Percentiles rank a stretch among this genome's conserved stretches.
Conservation (phyloP, 2,113 vertebrate genomes). For the Coracopsis vasa region DNA sequence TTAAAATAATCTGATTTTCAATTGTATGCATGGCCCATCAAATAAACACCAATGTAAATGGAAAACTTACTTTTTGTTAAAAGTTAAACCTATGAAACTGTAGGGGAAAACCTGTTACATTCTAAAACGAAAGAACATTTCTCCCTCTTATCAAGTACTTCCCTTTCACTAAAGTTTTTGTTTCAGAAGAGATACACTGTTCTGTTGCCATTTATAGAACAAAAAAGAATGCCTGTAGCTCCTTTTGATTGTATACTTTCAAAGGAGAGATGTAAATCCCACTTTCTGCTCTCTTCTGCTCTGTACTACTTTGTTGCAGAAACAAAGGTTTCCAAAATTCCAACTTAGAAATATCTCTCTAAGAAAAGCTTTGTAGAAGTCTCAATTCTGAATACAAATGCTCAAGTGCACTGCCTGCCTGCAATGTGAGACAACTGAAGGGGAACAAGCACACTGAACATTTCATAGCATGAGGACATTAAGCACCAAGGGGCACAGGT, state of each 20-base stretch:
- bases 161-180: background rate
- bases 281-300: background rate
- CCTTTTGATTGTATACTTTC: background rate
- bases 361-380: background rate
- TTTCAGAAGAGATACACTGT: background rate
- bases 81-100: background rate
- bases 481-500: background rate
- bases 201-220: background rate
- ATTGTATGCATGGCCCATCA: background rate
- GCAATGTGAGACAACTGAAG: background rate
- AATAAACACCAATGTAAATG: background rate
- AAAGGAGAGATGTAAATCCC: background rate
- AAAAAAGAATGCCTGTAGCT: background rate
- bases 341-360: background rate
- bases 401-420: background rate
- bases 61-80: background rate
- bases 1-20: background rate
- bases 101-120: background rate
- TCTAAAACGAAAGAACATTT: background rate
- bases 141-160: background rate
- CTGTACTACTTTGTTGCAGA: background rate
- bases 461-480: background rate
- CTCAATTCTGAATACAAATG: background rate
- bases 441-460: background rate
- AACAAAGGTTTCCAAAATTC: background rate